A percentile compares a stretch with the other conserved stretches of the same genome.
Conservation (phyloP, 2,113 vertebrate species). For the Xiphophorus couchianus region DNA sequence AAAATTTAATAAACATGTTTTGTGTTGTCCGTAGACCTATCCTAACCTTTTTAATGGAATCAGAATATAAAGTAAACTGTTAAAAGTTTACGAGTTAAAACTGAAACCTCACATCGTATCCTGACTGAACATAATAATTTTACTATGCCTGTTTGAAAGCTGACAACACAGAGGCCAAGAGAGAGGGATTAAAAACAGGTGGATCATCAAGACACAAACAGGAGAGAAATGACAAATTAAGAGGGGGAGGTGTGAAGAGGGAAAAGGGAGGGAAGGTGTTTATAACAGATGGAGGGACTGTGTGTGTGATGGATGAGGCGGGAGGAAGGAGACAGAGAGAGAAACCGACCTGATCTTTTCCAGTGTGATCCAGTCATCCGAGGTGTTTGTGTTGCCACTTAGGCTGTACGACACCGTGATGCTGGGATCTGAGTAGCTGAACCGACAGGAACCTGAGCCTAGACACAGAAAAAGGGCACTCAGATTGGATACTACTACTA, state of each 20-base stretch:
- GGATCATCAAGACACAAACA: constrained; percentile 38
- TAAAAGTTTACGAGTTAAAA: too few relatives aligned
- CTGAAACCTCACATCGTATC: neutral
- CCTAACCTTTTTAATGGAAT: too few relatives aligned
- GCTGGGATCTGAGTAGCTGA: constrained; percentile 94
- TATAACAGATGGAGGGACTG: constrained; percentile 66
- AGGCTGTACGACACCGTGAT: constrained; percentile 90
- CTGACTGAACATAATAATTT: constrained; percentile 4
- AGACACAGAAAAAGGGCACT: constrained; percentile 44
- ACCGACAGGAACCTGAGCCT: constrained; percentile 96
- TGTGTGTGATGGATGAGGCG: constrained; percentile 36
- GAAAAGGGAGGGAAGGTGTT: constrained; percentile 44
- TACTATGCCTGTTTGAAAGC: constrained; percentile 26
- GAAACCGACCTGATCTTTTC: constrained; percentile 92
- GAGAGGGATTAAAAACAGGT: constrained; percentile 38
- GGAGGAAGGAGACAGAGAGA: constrained; percentile 27
- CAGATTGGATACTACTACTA: neutral
- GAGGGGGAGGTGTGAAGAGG: constrained; percentile 60
- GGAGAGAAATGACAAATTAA: constrained; percentile 51
- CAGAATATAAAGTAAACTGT: neutral
- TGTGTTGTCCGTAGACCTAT: too few relatives aligned
- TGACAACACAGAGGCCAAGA: constrained; percentile 21
- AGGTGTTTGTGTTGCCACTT: constrained; percentile 78
- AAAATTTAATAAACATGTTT: too few relatives aligned
- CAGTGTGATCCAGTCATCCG: constrained; percentile 90